phyloP scores from a whole-genome alignment of 1,140 invertebrate genomes.

The Coptotermes formosanus region DNA sequence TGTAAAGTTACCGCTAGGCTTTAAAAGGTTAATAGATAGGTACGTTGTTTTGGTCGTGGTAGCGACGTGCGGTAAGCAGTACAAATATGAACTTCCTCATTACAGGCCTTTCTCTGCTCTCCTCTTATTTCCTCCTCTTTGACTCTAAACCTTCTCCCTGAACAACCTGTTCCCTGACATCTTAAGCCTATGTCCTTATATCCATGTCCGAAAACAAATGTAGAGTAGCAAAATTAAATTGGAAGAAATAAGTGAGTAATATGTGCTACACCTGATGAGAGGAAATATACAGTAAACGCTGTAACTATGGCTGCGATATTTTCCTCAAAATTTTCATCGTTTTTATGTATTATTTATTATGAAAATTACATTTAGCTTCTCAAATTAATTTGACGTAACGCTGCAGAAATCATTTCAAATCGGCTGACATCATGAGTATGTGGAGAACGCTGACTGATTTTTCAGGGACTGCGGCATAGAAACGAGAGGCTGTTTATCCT shows the following conservation, averaged over 20 bases:
- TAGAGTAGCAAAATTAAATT: too few relatives aligned
- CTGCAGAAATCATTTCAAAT: neutral
- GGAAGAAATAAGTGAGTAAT: neutral
- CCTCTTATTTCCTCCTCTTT: too few relatives aligned
- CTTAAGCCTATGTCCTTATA: too few relatives aligned
- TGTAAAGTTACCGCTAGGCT: too few relatives aligned
- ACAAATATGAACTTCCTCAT: too few relatives aligned
- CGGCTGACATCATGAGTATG: neutral
- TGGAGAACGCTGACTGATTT: neutral
- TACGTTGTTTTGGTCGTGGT: too few relatives aligned
- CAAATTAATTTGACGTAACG: neutral
- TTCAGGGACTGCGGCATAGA: neutral
- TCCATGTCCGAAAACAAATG: too few relatives aligned
- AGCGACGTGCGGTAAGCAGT: too few relatives aligned
- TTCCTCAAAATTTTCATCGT: neutral
- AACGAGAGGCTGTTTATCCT: neutral
- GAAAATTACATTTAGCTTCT: neutral
- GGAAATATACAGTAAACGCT: neutral
- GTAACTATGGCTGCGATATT: neutral
- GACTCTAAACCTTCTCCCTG: too few relatives aligned
- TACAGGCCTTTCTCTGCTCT: too few relatives aligned
- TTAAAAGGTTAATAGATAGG: too few relatives aligned
- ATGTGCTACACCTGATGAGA: neutral
- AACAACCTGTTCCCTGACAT: too few relatives aligned
- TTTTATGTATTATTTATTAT: neutral